phyloP scores from a whole-genome alignment of 2,797 vertebrate species.

The Eutrigla gurnardus region DNA sequence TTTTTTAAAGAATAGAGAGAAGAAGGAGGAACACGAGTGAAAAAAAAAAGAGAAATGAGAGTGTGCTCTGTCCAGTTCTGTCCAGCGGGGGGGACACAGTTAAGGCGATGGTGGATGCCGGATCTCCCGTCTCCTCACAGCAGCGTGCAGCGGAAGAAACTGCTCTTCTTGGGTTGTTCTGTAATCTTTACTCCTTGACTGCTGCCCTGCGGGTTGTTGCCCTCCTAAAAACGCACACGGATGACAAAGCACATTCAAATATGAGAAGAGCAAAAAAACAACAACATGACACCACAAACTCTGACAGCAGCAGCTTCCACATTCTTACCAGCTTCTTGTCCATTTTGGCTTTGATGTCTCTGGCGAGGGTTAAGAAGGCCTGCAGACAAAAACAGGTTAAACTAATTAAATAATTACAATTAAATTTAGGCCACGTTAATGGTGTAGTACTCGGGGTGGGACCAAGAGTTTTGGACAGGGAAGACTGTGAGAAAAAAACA shows the following conservation, averaged over 20 bases:
- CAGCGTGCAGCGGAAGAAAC: conserved; percentile 96
- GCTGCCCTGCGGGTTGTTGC: conserved; percentile 95
- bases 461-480: not conserved
- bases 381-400: conserved; percentile 67
- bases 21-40: conserved; percentile 46
- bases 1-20: conserved; percentile 32
- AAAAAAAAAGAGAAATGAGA: conserved; percentile 51
- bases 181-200: conserved; percentile 93
- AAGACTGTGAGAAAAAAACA: not conserved
- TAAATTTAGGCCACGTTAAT: conserved; percentile 9
- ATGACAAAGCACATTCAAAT: not conserved
- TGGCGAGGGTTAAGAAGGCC: conserved; percentile 97
- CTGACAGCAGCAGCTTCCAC: not conserved
- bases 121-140: conserved; percentile 85
- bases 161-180: conserved; percentile 96
- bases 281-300: not conserved
- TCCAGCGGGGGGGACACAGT: conserved; percentile 76
- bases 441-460: not conserved
- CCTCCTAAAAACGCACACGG: conserved; percentile 87
- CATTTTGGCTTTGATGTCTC: conserved; percentile 99
- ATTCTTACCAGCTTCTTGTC: conserved; percentile 98
- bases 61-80: conserved; percentile 89
- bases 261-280: not conserved
- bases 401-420: not conserved
- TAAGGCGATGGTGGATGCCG: conserved; percentile 85